Evolutionary conservation across 2,888 invertebrate genomes (phyloP).

Genomic region (Andrena flavipes): DNA sequence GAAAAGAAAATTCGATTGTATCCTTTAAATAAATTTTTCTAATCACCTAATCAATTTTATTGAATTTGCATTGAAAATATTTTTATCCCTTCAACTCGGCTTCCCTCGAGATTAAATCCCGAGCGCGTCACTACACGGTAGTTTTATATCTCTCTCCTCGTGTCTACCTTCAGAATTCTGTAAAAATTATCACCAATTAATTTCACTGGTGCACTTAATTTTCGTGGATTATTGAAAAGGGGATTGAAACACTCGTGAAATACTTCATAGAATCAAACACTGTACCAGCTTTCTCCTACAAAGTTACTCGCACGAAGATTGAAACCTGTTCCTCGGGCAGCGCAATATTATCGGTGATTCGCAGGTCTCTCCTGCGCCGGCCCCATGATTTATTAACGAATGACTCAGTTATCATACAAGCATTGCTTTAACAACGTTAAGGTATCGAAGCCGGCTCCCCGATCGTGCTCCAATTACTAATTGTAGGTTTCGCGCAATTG

Average conservation of each 20-base stretch:
- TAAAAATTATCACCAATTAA: background rate
- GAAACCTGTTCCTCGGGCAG: slow-evolving; percentile 3
- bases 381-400: slow-evolving; percentile 62
- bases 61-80: too few relatives aligned
- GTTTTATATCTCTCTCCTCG: background rate
- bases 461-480: slow-evolving; percentile 76
- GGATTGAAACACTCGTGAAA: background rate
- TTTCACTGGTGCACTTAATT: background rate
- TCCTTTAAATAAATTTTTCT: too few relatives aligned
- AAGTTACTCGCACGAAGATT: background rate
- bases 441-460: slow-evolving; percentile 60
- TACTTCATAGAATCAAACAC: background rate
- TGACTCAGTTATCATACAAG: slow-evolving; percentile 72
- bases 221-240: background rate
- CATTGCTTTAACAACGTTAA: slow-evolving; percentile 70
- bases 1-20: too few relatives aligned
- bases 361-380: slow-evolving; percentile 1
- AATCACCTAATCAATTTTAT: too few relatives aligned
- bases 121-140: background rate
- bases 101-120: background rate
- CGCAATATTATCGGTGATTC: slow-evolving; percentile 24
- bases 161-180: background rate
- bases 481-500: slow-evolving; percentile 74
- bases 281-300: background rate
- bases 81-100: too few relatives aligned